These are phyloP conservation scores for Cryptotis parvus DNA, from an alignment of 2,113 vertebrate genomes.

Conservation along the genomic window DNA sequence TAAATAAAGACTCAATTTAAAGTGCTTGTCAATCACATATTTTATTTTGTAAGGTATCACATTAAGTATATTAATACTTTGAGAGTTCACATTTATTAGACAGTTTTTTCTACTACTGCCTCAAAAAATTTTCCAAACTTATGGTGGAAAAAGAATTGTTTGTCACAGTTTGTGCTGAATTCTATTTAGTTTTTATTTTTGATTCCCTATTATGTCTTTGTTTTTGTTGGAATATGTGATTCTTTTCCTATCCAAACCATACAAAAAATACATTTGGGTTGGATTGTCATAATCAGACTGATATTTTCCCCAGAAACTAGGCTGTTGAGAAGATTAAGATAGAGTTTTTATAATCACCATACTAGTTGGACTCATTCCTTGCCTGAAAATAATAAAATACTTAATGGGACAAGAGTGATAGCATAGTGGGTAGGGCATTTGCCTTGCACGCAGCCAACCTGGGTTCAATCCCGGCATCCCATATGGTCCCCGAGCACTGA, in stretches of 20 bases:
- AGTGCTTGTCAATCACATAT: constrained; percentile 9
- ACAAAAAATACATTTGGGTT: not conserved
- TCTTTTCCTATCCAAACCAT: not conserved
- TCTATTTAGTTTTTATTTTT: constrained; percentile 50
- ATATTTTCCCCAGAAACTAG: constrained; percentile 52
- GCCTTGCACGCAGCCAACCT: too few species aligned
- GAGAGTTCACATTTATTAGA: constrained; percentile 31
- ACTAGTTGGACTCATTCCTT: constrained; percentile 11
- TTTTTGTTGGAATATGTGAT: constrained; percentile 23
- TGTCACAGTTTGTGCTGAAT: not conserved
- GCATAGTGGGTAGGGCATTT: too few species aligned
- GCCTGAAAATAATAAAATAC: not conserved
- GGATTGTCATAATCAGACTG: not conserved
- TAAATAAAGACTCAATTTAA: constrained; percentile 21
- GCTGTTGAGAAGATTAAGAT: constrained; percentile 44
- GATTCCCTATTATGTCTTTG: constrained; percentile 26
- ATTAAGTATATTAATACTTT: not conserved
- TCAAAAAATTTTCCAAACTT: constrained; percentile 52
- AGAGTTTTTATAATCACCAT: not conserved
- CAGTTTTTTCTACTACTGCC: not conserved
- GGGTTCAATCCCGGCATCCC: too few species aligned
- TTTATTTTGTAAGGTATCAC: constrained; percentile 26
- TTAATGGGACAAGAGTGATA: too few species aligned
- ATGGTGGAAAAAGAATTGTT: not conserved
- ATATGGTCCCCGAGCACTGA: too few species aligned